phyloP scores from a whole-genome alignment of 1,140 invertebrate genomes.

The Zaprionus africanus region DNA sequence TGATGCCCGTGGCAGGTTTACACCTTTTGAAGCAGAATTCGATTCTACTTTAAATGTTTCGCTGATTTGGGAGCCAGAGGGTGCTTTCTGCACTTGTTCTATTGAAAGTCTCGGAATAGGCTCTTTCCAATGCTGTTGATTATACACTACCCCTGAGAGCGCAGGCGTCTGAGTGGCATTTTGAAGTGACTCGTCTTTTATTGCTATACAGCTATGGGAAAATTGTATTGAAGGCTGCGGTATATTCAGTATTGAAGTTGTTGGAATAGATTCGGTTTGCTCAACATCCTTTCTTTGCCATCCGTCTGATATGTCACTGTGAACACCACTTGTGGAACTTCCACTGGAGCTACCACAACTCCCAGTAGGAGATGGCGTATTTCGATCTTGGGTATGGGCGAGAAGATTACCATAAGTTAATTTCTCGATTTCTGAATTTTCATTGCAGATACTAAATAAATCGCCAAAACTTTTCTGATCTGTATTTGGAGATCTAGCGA shows the following conservation, averaged over 20 bases:
- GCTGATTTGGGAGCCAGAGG: not conserved
- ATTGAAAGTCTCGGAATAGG: not conserved
- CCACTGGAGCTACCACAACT: slow-evolving; percentile 64
- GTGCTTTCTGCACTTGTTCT: slow-evolving; percentile 5
- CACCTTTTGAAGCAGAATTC: not conserved
- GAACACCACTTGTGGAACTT: slow-evolving; percentile 72
- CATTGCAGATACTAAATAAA: slow-evolving; percentile 58
- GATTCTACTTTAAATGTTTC: not conserved
- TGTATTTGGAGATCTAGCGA: slow-evolving; percentile 14
- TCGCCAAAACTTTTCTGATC: slow-evolving; percentile 39
- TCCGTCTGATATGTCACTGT: slow-evolving; percentile 65
- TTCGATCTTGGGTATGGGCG: slow-evolving; percentile 46
- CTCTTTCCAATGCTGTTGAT: slow-evolving; percentile 11
- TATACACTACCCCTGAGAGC: not conserved
- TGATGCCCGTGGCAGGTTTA: slow-evolving; percentile 9
- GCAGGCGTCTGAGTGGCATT: slow-evolving; percentile 9
- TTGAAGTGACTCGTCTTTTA: slow-evolving; percentile 33
- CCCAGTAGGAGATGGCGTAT: slow-evolving; percentile 73
- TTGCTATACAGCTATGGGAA: slow-evolving; percentile 5
- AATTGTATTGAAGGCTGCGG: not conserved
- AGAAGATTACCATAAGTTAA: slow-evolving; percentile 39
- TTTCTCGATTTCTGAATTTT: slow-evolving; percentile 54
- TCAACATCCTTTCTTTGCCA: slow-evolving; percentile 29
- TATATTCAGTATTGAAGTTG: slow-evolving; percentile 9
- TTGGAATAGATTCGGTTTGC: slow-evolving; percentile 15